phyloP scores from a whole-genome alignment of 2,797 vertebrate species.

The Myotis myotis region DNA sequence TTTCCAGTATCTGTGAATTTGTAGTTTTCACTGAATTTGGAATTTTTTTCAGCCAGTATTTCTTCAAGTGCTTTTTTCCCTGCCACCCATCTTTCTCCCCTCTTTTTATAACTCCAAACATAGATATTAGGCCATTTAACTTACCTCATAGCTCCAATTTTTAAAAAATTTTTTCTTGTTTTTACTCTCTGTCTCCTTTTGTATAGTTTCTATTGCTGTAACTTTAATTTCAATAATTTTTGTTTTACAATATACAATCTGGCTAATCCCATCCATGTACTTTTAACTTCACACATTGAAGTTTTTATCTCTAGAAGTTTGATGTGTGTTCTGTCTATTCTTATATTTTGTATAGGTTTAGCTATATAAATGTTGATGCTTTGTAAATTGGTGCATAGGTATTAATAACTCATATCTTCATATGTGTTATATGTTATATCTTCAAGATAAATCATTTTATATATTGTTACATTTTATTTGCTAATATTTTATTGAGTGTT shows the following conservation, averaged over 20 bases:
- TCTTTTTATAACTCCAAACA: neutral
- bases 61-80: neutral
- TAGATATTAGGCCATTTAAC: neutral
- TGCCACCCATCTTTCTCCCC: neutral
- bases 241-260: neutral
- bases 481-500: too few species aligned
- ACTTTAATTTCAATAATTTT: slow-evolving; percentile 6
- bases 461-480: too few species aligned
- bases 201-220: neutral
- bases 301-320: neutral
- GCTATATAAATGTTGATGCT: too few species aligned
- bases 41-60: neutral
- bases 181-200: neutral
- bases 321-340: neutral
- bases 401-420: too few species aligned
- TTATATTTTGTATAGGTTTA: too few species aligned
- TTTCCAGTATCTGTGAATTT: neutral
- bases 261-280: neutral
- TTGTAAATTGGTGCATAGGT: too few species aligned
- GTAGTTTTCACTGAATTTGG: slow-evolving; percentile 3
- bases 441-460: too few species aligned
- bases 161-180: neutral
- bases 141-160: neutral
- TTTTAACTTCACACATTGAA: neutral
- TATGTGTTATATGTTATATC: too few species aligned